These are phyloP conservation scores for Vanessa atalanta DNA, from an alignment of 1,140 invertebrate genomes.

Conservation along the genomic window DNA sequence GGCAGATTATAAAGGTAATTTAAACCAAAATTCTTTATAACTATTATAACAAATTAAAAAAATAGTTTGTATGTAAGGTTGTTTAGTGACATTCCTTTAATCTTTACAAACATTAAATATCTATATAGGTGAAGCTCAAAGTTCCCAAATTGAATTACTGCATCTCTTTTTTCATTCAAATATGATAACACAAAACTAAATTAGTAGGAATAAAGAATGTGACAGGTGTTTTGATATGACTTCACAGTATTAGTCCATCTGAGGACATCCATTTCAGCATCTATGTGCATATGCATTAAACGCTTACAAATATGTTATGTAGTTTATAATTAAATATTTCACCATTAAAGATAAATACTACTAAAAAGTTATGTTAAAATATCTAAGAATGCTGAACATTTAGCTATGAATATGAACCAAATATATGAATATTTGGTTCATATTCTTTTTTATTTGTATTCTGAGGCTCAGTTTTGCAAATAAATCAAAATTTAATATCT, in stretches of 20 bases:
- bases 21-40: not conserved
- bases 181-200: slow-evolving; percentile 32
- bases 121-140: no score
- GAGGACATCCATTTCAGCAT: slow-evolving; percentile 24
- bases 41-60: not conserved
- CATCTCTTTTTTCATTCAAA: no score
- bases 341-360: slow-evolving; percentile 19
- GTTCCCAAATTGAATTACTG: no score
- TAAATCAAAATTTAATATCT: no score
- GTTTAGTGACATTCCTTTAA: no score
- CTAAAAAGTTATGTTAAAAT: not conserved
- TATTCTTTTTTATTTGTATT: no score
- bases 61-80: no score
- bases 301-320: slow-evolving; percentile 31
- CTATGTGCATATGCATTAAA: slow-evolving; percentile 33
- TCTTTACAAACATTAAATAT: no score
- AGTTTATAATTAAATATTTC: slow-evolving; percentile 34
- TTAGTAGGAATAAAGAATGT: slow-evolving; percentile 39
- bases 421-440: no score
- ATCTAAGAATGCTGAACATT: not conserved
- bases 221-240: slow-evolving; percentile 33
- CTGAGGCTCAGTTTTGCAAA: no score
- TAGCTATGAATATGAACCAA: not conserved
- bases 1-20: slow-evolving; percentile 77
- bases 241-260: slow-evolving; percentile 29